Conservation (phyloP, 2,888 invertebrate species). For the Melanotus villosus region DNA sequence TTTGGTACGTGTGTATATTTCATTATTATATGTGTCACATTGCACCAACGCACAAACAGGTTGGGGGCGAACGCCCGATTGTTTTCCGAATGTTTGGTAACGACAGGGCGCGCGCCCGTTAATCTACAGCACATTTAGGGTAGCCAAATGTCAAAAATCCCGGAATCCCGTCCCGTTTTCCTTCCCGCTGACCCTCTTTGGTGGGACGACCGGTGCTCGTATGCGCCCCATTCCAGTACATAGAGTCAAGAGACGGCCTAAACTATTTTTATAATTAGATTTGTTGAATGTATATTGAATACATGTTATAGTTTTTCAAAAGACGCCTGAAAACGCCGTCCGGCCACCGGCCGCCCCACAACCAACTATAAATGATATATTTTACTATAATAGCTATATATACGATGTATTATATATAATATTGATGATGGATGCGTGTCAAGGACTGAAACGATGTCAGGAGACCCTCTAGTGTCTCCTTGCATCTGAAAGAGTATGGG, state of each 20-base stretch:
- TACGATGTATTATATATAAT: constrained; percentile 56
- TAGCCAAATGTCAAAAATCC: constrained; percentile 59
- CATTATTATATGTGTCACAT: constrained; percentile 61
- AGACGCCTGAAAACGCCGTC: constrained; percentile 48
- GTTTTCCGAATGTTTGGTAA: neutral
- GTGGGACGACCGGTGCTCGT: constrained; percentile 51
- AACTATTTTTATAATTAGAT: constrained; percentile 66
- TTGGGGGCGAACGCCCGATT: constrained; percentile 11
- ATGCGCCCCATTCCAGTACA: constrained; percentile 53
- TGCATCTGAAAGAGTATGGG: constrained; percentile 65
- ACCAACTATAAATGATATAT: constrained; percentile 64
- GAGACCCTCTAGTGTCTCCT: constrained; percentile 52
- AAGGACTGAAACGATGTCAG: constrained; percentile 45
- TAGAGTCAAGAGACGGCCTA: constrained; percentile 64
- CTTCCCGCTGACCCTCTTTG: constrained; percentile 52
- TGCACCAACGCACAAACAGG: constrained; percentile 64
- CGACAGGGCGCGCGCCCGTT: neutral
- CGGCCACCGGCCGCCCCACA: constrained; percentile 42
- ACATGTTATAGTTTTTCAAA: constrained; percentile 62
- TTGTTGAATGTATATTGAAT: constrained; percentile 64
- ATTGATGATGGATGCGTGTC: constrained; percentile 46
- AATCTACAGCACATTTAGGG: constrained; percentile 57
- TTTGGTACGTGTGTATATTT: constrained; percentile 62
- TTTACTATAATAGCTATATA: constrained; percentile 64
- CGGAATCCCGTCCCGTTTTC: constrained; percentile 53